Evolutionary conservation across 37 sponge, comb jelly and placozoan genomes (phyloP), one percentile per base, ranked within the genome.

Genomic region (Mnemiopsis leidyi): DNA sequence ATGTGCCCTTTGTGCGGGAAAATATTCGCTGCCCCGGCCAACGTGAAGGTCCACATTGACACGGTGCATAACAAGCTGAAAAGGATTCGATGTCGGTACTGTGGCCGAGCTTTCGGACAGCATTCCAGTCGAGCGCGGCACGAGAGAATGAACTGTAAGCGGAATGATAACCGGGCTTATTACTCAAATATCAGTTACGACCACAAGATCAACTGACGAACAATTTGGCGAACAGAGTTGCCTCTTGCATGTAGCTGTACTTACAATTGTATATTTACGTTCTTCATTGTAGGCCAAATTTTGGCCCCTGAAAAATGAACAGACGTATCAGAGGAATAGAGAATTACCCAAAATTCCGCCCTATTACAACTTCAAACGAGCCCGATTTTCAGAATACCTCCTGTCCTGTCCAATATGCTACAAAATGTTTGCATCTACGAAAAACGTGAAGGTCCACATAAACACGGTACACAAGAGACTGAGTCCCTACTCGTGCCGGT

Each of bases 371-470:
- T n/a, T n/a, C n/a, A n/a, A n/a, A n/a, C n/a, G n/a, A 48, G 61
- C 61, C 61, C 61, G 61, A 48, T 13, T 48, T 48, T 13, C 61
- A 48, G 61, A n/a, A n/a, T n/a, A n/a, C n/a, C n/a, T 48, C 61
- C 61, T 13, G 9, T 5, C 33, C 32, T 77, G 79, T 32, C 79
- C 79, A 21, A 28, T 32, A 31, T 77, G 79, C 33, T 28, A 3
- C 18, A 77, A 77, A 32, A 77, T 5, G 18, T 77, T 77, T 32
- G 79, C 79, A 13, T 16, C 20, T 77, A 0, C 79, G 7, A 32
- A 77, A 18, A 77, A 77, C 36, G 79, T 77, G 79, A 77, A 34
- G 35, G 79, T 77, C 1, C 90, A 85, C 90, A 26, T 85, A 0
- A 38, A 36, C 35, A 35, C 82, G 37, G 82, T 79, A 3, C 82